Conservation (phyloP, 2,113 vertebrate species). For the Hystrix cristata region DNA sequence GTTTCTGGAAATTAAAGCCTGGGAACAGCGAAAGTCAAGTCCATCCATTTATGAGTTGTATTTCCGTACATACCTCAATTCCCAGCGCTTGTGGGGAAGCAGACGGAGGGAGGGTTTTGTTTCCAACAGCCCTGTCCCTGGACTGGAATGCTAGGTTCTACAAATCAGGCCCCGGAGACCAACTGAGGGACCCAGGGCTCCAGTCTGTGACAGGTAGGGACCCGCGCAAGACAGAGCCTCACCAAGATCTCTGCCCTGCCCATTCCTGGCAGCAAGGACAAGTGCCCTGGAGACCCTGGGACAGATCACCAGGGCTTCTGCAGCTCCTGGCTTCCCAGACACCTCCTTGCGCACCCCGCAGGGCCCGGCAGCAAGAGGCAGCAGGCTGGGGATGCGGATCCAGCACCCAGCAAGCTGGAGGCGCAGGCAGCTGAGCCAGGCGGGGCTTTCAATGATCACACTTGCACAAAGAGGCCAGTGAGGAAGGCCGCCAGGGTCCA, state of each 20-base stretch:
- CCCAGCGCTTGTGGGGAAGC: background rate
- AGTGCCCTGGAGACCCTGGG: background rate
- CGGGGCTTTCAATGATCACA: background rate
- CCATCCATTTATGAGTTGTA: conserved; percentile 58
- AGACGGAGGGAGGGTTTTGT: background rate
- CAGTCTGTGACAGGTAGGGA: background rate
- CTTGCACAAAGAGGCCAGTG: background rate
- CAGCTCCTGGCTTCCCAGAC: background rate
- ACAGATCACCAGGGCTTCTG: background rate
- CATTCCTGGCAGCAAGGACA: background rate
- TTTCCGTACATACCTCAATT: conserved; percentile 63
- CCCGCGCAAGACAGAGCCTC: background rate
- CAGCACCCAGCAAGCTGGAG: background rate
- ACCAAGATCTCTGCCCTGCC: background rate
- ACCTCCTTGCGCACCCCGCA: background rate
- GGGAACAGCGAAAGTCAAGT: conserved; percentile 62
- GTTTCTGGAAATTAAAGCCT: conserved; percentile 80
- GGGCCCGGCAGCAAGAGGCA: background rate
- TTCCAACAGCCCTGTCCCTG: background rate
- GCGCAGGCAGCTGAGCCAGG: too few species aligned
- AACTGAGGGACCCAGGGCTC: background rate
- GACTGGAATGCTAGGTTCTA: background rate
- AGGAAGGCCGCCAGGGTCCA: background rate
- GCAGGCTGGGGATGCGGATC: background rate
- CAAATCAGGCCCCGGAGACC: background rate